These are phyloP conservation scores for Leucophenga montana DNA, from an alignment of 2,888 invertebrate genomes.

Conservation along the genomic window DNA sequence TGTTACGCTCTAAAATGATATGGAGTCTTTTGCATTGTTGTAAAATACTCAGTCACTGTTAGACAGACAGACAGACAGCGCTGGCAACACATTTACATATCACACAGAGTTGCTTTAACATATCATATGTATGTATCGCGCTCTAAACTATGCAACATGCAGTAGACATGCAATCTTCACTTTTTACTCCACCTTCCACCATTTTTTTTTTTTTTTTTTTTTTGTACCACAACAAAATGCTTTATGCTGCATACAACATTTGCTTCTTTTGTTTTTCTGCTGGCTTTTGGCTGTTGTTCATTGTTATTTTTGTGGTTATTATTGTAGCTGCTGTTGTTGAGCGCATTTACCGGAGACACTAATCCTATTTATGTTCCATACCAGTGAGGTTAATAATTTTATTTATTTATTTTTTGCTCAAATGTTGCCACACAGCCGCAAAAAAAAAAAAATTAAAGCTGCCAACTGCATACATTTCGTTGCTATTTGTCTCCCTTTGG, in stretches of 20 bases:
- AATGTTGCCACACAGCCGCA: neutral
- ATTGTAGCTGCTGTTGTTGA: slow-evolving; percentile 38
- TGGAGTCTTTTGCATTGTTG: slow-evolving; percentile 58
- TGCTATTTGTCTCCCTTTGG: slow-evolving; percentile 31
- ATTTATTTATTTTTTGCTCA: slow-evolving; percentile 44
- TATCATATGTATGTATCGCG: slow-evolving; percentile 51
- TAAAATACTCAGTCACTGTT: slow-evolving; percentile 61
- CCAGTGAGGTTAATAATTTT: slow-evolving; percentile 66
- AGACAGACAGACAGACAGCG: slow-evolving; percentile 33
- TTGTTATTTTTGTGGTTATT: slow-evolving; percentile 20
- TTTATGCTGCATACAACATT: slow-evolving; percentile 6
- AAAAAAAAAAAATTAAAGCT: slow-evolving; percentile 20
- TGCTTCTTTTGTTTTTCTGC: slow-evolving; percentile 24
- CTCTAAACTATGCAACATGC: slow-evolving; percentile 62
- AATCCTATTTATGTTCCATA: slow-evolving; percentile 65
- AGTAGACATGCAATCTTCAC: slow-evolving; percentile 51
- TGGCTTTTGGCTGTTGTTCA: slow-evolving; percentile 16
- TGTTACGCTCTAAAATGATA: slow-evolving; percentile 44
- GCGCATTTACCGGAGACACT: slow-evolving; percentile 60
- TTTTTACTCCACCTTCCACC: neutral
- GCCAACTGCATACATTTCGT: slow-evolving; percentile 43
- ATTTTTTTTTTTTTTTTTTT: neutral
- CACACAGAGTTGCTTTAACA: slow-evolving; percentile 14
- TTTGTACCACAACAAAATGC: slow-evolving; percentile 7
- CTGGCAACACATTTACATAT: slow-evolving; percentile 28